Percentiles rank a stretch among this genome's conserved stretches.
phyloP scores from a whole-genome alignment of 2,113 vertebrate species.

The Alectura lathami region DNA sequence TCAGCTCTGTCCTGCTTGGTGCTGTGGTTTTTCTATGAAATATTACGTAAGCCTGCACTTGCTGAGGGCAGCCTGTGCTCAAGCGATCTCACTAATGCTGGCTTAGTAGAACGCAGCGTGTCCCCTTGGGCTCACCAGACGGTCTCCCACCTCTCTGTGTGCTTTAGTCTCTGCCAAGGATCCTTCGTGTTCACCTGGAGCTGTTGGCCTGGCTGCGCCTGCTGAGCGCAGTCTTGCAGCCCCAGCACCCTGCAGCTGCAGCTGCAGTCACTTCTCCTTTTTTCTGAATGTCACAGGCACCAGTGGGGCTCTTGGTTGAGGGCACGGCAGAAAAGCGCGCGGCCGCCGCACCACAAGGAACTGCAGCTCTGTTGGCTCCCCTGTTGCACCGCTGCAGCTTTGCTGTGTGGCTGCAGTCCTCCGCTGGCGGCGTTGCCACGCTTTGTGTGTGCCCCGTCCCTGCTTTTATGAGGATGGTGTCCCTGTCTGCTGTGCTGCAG shows the following conservation, averaged over 20 bases:
- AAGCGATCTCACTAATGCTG: neutral
- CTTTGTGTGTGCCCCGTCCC: neutral
- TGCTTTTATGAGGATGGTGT: neutral
- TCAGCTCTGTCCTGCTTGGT: neutral
- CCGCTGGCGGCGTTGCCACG: neutral
- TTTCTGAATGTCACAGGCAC: neutral
- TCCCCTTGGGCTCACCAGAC: neutral
- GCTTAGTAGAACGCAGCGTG: neutral
- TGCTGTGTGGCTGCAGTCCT: neutral
- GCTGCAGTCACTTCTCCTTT: neutral
- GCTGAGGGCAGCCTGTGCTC: neutral
- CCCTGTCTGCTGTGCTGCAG: neutral
- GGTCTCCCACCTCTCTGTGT: neutral
- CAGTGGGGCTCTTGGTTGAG: neutral
- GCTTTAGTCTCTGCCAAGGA: neutral
- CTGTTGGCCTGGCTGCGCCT: neutral
- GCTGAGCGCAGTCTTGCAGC: neutral
- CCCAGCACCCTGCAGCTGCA: neutral
- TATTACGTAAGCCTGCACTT: rapidly evolving
- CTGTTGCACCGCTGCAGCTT: rapidly evolving
- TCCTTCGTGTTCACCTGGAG: neutral
- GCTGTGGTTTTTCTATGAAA: neutral
- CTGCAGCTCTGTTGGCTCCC: neutral
- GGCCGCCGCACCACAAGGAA: neutral
- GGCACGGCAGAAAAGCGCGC: too few species aligned